Evolutionary conservation across 2,113 vertebrate species (phyloP).

Genomic region (Syrrhaptes paradoxus): DNA sequence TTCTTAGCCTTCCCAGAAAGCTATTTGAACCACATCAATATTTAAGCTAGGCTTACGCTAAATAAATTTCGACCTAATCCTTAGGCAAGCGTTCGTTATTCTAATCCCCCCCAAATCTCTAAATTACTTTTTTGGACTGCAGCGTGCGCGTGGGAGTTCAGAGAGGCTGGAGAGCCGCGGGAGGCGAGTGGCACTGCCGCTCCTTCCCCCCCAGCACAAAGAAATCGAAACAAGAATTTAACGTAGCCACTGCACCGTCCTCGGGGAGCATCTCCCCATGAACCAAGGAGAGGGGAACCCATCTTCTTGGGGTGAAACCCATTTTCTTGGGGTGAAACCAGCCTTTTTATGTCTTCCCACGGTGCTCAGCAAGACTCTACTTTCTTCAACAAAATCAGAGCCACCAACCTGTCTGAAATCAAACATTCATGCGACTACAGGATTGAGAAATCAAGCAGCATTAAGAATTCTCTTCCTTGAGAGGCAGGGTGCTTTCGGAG

Average conservation of each 20-base stretch:
- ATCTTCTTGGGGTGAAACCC: background rate
- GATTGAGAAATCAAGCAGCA: background rate
- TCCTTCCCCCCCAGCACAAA: background rate
- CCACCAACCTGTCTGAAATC: background rate
- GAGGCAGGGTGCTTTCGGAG: background rate
- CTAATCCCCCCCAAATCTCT: background rate
- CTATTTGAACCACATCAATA: background rate
- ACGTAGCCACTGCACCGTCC: background rate
- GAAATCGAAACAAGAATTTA: background rate
- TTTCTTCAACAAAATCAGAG: background rate
- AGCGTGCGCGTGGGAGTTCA: background rate
- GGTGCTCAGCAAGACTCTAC: background rate
- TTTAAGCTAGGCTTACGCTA: background rate
- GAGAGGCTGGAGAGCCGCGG: rapidly evolving
- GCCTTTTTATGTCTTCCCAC: background rate
- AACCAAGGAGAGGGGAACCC: background rate
- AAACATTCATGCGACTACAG: background rate
- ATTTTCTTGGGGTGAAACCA: background rate
- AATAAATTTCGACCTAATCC: background rate
- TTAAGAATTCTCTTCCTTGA: background rate
- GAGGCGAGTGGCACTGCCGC: background rate
- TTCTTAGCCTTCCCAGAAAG: background rate
- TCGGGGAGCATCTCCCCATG: background rate
- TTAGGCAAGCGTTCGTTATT: background rate
- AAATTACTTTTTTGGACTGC: background rate